Percentiles rank a stretch among this genome's conserved stretches.
Evolutionary conservation across 2,113 vertebrate species (phyloP).

Genomic region (Cephalopterus ornatus): DNA sequence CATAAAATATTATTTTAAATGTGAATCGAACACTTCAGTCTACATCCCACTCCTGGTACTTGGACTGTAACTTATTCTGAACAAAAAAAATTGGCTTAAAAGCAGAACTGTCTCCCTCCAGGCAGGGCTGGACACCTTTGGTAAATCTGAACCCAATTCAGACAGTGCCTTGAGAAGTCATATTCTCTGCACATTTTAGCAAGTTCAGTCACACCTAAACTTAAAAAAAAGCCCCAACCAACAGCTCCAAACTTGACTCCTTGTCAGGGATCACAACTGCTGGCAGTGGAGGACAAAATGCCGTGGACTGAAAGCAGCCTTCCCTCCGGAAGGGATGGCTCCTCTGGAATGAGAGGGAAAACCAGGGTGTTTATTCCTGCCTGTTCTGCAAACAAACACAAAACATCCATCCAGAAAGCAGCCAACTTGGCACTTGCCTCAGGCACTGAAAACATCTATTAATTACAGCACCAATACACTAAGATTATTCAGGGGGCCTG

Average conservation of each 20-base stretch:
- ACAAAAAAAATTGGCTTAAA: neutral
- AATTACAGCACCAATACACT: neutral
- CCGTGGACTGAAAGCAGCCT: no score
- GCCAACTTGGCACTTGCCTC: neutral
- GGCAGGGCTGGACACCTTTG: neutral
- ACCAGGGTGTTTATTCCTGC: neutral
- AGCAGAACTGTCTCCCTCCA: neutral
- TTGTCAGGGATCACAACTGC: neutral
- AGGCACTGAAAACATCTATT: neutral
- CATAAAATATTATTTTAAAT: neutral
- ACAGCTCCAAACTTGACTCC: neutral
- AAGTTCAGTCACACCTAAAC: neutral
- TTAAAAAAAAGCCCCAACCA: neutral
- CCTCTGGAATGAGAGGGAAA: neutral
- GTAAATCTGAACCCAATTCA: neutral
- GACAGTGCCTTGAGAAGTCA: neutral
- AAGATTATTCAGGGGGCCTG: neutral
- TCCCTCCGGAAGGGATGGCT: neutral
- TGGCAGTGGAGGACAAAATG: fast-evolving
- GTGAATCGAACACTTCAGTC: neutral
- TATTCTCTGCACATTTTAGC: neutral
- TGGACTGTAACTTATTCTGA: neutral
- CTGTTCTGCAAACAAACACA: neutral
- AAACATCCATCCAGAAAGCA: neutral
- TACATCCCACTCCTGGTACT: neutral